A percentile compares a stretch with the other conserved stretches of the same genome.
Conservation (phyloP, 2,888 invertebrate species). For the Hipparchia semele region DNA sequence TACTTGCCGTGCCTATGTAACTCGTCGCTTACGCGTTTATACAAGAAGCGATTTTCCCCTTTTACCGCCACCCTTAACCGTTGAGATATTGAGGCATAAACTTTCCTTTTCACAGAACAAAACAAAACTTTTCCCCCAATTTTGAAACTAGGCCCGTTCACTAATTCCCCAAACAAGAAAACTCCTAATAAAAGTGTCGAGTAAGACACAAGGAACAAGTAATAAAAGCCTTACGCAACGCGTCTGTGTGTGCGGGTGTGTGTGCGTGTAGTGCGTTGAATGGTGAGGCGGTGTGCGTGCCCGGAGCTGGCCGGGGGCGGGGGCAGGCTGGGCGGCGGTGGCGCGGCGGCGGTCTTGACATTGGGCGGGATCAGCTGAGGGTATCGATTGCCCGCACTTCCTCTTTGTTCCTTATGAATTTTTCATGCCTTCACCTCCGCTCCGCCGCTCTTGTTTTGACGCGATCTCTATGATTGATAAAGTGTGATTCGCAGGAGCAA, state of each 20-base stretch:
- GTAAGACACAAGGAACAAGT: not conserved
- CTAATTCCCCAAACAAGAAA: slow-evolving; percentile 2
- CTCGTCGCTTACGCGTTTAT: too few relatives aligned
- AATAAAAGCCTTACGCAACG: slow-evolving; percentile 4
- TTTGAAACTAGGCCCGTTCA: not conserved
- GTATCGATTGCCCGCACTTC: slow-evolving; percentile 75
- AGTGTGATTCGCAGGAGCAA: too few relatives aligned
- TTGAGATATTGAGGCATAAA: too few relatives aligned
- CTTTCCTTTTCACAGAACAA: not conserved
- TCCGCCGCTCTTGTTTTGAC: slow-evolving; percentile 43
- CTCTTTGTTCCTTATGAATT: slow-evolving; percentile 74
- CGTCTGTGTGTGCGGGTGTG: not conserved
- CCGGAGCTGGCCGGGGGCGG: slow-evolving; percentile 38
- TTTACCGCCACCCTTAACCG: too few relatives aligned
- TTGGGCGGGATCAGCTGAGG: slow-evolving; percentile 78
- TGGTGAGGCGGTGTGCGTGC: slow-evolving; percentile 32
- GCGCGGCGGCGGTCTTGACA: slow-evolving; percentile 69
- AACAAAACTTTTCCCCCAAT: not conserved
- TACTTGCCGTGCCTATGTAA: too few relatives aligned
- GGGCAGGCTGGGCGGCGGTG: slow-evolving; percentile 42
- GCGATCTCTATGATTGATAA: slow-evolving; percentile 31
- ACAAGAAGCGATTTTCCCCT: too few relatives aligned
- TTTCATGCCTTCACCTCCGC: slow-evolving; percentile 56
- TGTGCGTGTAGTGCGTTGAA: slow-evolving; percentile 6
- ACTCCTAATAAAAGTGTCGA: slow-evolving; percentile 10